Evolutionary conservation across 2,113 vertebrate species (phyloP).

Genomic region (Regulus satrapa): DNA sequence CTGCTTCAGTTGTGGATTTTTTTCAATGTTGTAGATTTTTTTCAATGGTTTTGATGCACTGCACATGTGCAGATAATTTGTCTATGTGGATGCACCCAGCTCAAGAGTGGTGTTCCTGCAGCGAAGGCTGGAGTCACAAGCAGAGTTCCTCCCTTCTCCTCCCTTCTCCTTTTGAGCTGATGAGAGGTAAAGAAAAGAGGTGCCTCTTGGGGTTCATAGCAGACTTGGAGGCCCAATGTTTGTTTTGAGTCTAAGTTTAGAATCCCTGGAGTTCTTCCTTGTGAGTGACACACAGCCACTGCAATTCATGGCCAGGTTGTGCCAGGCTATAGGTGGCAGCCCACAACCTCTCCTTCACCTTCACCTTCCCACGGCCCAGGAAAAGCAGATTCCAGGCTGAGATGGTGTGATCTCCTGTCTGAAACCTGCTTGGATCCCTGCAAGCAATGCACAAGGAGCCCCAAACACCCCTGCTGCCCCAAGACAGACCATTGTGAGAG

Average conservation of each 20-base stretch:
- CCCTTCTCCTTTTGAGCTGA: background rate
- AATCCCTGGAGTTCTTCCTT: background rate
- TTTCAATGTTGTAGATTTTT: background rate
- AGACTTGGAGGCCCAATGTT: background rate
- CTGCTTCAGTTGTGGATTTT: background rate
- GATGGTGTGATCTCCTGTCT: background rate
- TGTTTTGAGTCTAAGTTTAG: background rate
- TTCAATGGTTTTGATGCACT: background rate
- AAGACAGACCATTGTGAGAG: background rate
- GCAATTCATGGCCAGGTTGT: background rate
- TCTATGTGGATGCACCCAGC: background rate
- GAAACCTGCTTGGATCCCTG: background rate
- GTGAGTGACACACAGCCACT: background rate
- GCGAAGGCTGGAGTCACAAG: background rate
- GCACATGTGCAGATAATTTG: background rate
- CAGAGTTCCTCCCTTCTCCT: background rate
- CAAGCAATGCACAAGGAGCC: background rate
- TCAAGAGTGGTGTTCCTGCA: background rate
- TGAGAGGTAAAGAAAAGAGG: background rate
- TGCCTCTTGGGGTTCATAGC: background rate
- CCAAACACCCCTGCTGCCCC: accelerated
- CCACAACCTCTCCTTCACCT: background rate
- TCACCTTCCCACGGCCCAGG: background rate
- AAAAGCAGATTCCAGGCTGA: slow-evolving; percentile 28
- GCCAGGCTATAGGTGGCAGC: background rate